Evolutionary conservation across 2,113 vertebrate species (phyloP), one percentile per base, ranked within the genome.

Genomic region (Grammomys dolichurus): DNA sequence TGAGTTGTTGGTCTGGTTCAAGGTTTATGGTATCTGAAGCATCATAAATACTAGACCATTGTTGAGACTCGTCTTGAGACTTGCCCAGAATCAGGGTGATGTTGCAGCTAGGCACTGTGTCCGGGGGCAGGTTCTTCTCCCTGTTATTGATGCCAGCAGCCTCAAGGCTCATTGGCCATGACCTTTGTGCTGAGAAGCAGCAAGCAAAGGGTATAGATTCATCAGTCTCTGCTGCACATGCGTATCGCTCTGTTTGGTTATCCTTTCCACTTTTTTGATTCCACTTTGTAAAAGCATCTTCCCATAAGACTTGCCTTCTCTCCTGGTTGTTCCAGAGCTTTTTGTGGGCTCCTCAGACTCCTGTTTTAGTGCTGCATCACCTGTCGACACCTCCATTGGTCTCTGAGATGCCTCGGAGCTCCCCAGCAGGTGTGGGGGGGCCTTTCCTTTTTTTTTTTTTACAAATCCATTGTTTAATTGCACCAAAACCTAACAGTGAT

Each of bases 401-500:
- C 14, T 36, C 14, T 70, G 69, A 31, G 65, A 31, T 28, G 36
- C 16, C 14, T 36, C 4, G 11, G 11, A 67, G 65, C 65, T 31
- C 28, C 28, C 31, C 33, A 36, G 69, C 33, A 36, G 33, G 33
- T 16, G 33, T 70, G 33, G 33, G 69, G n/a, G n/a, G n/a, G n/a
- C n/a, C n/a, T n/a, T n/a, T n/a, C n/a, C n/a, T n/a, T 69, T 69
- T 67, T 63, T 69, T 69, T 69, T 12, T 69, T 40, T 40, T 40
- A 69, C 14, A 69, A 16, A 69, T 36, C 33, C 69, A 70, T 70
- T 70, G 33, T 70, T 70, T 36, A 75, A 77, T 90, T 89, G 70
- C 20, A 78, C 6, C 33, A 87, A 95, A 89, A 90, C 88, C 17
- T 91, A 92, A 46, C 9, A 87, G 46, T 88, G 60, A 31, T 87